Percentiles rank a stretch among this genome's conserved stretches.
phyloP scores from a whole-genome alignment of 2,888 invertebrate species.

The Willowsia nigromaculata region DNA sequence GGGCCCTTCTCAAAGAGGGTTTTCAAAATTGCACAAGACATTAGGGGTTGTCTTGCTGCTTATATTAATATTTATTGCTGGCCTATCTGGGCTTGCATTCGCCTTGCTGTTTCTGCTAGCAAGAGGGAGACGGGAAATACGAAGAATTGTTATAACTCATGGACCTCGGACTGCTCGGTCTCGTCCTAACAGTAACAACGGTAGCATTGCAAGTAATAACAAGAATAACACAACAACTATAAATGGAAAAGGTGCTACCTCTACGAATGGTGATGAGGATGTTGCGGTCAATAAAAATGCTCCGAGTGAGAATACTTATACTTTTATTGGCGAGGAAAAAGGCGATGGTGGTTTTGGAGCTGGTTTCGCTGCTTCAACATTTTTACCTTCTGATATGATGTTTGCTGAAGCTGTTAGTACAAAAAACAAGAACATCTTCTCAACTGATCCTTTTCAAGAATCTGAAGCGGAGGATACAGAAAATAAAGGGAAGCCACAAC shows the following conservation, averaged over 20 bases:
- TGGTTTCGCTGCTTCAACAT: background rate
- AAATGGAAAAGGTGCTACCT: constrained; percentile 44
- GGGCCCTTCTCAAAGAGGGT: constrained; percentile 39
- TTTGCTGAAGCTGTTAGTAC: constrained; percentile 14
- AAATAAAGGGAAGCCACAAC: constrained; percentile 48
- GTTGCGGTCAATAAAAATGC: constrained; percentile 49
- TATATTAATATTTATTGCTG: constrained; percentile 78
- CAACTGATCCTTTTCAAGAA: constrained; percentile 44
- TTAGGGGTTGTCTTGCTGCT: constrained; percentile 77
- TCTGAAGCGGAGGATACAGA: constrained; percentile 2
- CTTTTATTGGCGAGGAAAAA: constrained; percentile 1
- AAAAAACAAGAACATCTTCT: background rate
- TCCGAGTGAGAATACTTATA: constrained; percentile 24
- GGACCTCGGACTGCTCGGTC: background rate
- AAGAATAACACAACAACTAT: constrained; percentile 40
- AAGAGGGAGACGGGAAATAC: constrained; percentile 57
- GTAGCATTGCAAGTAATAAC: background rate
- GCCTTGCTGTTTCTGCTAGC: constrained; percentile 49
- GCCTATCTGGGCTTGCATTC: constrained; percentile 53
- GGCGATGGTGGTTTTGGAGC: background rate
- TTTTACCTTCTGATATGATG: constrained; percentile 22
- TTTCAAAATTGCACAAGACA: constrained; percentile 77
- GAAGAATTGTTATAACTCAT: constrained; percentile 68
- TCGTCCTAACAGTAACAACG: background rate
- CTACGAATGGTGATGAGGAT: constrained; percentile 2